Percentiles rank a stretch among this genome's conserved stretches.
Evolutionary conservation across 2,797 vertebrate genomes (phyloP).

Genomic region (Zenarchopterus dispar): DNA sequence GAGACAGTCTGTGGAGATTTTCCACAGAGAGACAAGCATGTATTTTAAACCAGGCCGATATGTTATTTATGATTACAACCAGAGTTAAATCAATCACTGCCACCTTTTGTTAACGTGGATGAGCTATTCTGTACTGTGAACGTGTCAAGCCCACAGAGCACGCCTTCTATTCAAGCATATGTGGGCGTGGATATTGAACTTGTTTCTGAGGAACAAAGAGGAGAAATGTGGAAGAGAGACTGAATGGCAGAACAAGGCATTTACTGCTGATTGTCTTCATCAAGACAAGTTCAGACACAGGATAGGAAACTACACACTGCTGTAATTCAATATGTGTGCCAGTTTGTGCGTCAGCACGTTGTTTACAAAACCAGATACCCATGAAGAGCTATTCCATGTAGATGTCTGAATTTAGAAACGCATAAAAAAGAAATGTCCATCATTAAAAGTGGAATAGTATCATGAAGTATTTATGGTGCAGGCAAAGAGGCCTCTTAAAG

Average conservation of each 20-base stretch:
- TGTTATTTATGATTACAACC: conserved; percentile 9
- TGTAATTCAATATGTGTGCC: neutral
- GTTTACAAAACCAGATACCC: conserved; percentile 19
- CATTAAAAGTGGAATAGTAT: neutral
- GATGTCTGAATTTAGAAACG: conserved; percentile 4
- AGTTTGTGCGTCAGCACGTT: conserved; percentile 1
- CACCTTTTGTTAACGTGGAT: conserved; percentile 32
- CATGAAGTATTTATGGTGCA: neutral
- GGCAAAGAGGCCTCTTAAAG: neutral
- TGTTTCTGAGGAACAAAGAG: conserved; percentile 46
- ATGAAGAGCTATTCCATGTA: conserved; percentile 4
- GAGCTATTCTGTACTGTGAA: conserved; percentile 1
- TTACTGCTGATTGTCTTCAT: conserved; percentile 38
- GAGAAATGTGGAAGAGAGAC: conserved; percentile 12
- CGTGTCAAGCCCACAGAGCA: conserved; percentile 23
- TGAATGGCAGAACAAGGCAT: conserved; percentile 27
- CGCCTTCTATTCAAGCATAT: conserved; percentile 30
- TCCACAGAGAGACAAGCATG: neutral
- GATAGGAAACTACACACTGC: conserved; percentile 27
- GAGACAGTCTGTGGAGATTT: neutral
- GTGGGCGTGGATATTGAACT: conserved; percentile 58
- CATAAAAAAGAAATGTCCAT: neutral
- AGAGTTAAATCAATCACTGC: conserved; percentile 8
- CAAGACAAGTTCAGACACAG: conserved; percentile 53
- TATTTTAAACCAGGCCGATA: conserved; percentile 1